A percentile compares a stretch with the other conserved stretches of the same genome.
Evolutionary conservation across 35 echinoderm and acorn worm genomes (phyloP).

Genomic region (Heliocidaris erythrogramma): DNA sequence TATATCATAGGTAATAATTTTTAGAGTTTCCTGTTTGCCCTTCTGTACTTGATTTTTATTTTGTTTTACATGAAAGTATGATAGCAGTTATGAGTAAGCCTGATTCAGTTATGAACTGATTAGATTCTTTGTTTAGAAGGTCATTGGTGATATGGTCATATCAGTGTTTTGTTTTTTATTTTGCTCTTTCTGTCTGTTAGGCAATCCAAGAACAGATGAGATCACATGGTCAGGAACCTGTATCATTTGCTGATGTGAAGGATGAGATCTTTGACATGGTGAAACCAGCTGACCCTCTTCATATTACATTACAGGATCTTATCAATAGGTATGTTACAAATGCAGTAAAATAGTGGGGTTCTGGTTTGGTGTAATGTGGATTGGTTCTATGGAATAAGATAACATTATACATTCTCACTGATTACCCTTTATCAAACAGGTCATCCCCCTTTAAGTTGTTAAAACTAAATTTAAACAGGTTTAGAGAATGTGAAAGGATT

Average conservation of each 20-base stretch:
- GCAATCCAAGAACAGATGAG: conserved; percentile 96
- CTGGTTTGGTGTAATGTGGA: not conserved
- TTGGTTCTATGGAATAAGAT: not conserved
- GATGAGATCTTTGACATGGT: conserved; percentile 99
- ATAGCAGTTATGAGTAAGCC: no score
- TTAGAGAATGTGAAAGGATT: no score
- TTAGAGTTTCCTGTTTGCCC: not conserved
- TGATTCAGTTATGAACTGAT: no score
- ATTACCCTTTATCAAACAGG: no score
- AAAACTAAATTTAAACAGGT: no score
- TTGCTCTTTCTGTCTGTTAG: conserved; percentile 42
- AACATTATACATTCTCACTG: no score
- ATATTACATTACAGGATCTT: conserved; percentile 91
- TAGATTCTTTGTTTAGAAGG: no score
- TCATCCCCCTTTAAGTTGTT: no score
- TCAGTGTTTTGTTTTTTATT: not conserved
- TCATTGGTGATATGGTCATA: not conserved
- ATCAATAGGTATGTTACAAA: conserved; percentile 81
- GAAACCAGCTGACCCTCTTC: conserved; percentile 87
- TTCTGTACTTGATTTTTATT: not conserved
- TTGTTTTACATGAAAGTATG: not conserved
- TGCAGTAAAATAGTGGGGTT: not conserved
- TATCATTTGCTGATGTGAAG: conserved; percentile 97
- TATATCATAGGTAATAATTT: not conserved
- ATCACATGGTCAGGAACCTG: conserved; percentile 94